Conservation (phyloP, 2,888 invertebrate species). For the Megalurothrips usitatus region DNA sequence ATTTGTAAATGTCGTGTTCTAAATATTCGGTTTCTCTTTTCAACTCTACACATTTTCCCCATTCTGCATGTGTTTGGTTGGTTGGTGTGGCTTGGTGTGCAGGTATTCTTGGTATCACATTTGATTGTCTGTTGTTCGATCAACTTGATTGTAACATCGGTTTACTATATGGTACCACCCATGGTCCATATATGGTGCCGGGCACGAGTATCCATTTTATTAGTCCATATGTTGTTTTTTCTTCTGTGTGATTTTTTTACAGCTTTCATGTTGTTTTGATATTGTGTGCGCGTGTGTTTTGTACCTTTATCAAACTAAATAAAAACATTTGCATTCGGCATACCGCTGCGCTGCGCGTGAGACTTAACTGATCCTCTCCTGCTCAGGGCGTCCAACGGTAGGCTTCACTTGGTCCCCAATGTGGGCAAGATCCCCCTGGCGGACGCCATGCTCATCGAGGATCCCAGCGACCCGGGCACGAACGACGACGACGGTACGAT, state of each 20-base stretch:
- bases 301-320: no score
- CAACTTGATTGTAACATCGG: no score
- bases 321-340: no score
- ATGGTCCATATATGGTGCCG: no score
- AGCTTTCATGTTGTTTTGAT: conserved; percentile 19
- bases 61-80: conserved; percentile 16
- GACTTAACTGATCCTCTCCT: neutral
- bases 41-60: neutral
- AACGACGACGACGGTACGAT: conserved; percentile 66
- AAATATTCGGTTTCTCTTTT: neutral
- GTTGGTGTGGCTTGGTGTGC: conserved; percentile 18
- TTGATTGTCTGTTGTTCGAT: no score
- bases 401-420: conserved; percentile 79
- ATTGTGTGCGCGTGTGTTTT: conserved; percentile 23
- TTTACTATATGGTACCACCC: no score
- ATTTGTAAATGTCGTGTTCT: neutral
- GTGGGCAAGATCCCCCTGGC: conserved; percentile 76
- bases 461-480: conserved; percentile 62
- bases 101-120: neutral
- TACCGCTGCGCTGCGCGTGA: neutral
- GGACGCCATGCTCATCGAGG: conserved; percentile 81
- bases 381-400: conserved; percentile 66
- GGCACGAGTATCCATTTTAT: no score
- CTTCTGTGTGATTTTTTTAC: conserved; percentile 12
- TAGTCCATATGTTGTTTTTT: neutral